Evolutionary conservation across 2,113 vertebrate species (phyloP), one percentile per base, ranked within the genome.

Genomic region (Drymodes brunneopygia): DNA sequence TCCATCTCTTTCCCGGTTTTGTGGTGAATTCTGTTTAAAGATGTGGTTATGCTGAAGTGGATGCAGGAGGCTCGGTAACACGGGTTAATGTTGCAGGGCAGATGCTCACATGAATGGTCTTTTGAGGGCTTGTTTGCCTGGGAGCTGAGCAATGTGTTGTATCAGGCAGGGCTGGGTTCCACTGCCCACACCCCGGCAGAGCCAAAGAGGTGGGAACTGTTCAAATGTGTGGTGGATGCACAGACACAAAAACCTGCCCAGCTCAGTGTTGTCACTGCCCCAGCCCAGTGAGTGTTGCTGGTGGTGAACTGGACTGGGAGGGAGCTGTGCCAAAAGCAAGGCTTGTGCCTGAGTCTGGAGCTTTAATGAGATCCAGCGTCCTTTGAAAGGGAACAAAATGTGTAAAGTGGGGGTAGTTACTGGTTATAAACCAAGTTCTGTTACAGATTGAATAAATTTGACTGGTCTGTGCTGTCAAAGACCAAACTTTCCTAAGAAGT

Each of bases 181-280:
- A 18, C 31, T 42, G n/a, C 24, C 48, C 2, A 3, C 45, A 31
- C 17, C 4, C 6, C 27, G 58, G 61, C 87, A 82, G 65, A 81
- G 54, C 78, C 51, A 1, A 19, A 28, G 0, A 75, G 74, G 5
- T 1, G 5, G 66, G 48, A 77, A 1, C 35, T 17, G 0, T 7
- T 57, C 2, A 61, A 72, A 22, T 23, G 18, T 19, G 8, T 38
- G 5, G 38, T 10, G 38, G 38, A 38, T 19, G 1, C 5, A 1
- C 23, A 47, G 47, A 15, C 19, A 19, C 16, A 33, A 44, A 29
- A n/a, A 2, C 19, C 9, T 18, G 57, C 6, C 47, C 38, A 27
- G 21, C 47, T 28, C 56, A 16, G 60, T 2, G 20, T 12, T 23
- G 31, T 25, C 60, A 18, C 45, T 79, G 61, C 35, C 62, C 3